These are phyloP conservation scores for Sphenopsis melanotis DNA, from an alignment of 2,797 vertebrate species.

Conservation along the genomic window DNA sequence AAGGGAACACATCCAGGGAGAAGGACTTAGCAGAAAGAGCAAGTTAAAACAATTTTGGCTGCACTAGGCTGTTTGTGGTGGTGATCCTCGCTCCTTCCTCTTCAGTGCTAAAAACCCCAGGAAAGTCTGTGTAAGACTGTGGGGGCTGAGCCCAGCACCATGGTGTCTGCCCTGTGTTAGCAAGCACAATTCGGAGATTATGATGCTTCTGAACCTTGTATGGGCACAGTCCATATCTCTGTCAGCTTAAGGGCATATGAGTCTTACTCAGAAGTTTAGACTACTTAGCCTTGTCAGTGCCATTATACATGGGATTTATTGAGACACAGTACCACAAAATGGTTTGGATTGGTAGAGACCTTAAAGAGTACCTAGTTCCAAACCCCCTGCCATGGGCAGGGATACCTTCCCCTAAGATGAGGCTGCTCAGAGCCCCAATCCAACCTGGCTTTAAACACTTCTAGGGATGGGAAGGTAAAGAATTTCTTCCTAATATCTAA, in stretches of 20 bases:
- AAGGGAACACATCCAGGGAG: background rate
- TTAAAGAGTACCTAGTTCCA: background rate
- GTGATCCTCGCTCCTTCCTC: background rate
- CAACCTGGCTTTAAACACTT: background rate
- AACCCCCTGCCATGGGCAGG: background rate
- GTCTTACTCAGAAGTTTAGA: background rate
- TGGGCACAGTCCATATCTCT: background rate
- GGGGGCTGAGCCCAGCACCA: background rate
- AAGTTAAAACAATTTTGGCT: background rate
- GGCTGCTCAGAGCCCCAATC: background rate
- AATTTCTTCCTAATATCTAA: background rate
- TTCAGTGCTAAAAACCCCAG: background rate
- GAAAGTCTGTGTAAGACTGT: background rate
- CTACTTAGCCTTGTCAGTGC: background rate
- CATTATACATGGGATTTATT: background rate
- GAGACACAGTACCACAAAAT: background rate
- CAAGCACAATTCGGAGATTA: background rate
- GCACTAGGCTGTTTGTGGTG: background rate
- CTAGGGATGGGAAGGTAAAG: background rate
- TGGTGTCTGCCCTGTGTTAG: accelerated
- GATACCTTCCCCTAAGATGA: background rate
- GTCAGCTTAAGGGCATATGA: background rate
- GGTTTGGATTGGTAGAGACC: background rate
- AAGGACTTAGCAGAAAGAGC: background rate
- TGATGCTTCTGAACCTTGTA: background rate